Evolutionary conservation across 2,113 vertebrate species (phyloP), one percentile per base, ranked within the genome.

Genomic region (Siphamia tubifer): DNA sequence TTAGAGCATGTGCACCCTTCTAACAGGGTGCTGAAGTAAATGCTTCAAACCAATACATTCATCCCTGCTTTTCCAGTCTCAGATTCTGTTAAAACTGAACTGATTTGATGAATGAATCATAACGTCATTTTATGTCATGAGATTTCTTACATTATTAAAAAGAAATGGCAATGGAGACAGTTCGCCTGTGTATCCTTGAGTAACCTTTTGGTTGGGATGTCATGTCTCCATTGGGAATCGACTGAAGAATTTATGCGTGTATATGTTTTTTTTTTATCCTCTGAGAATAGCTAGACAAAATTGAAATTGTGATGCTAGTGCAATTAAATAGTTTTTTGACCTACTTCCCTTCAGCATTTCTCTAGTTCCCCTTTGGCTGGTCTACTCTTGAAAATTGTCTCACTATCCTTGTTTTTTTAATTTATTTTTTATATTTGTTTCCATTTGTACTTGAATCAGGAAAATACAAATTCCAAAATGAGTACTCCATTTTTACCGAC

Each of bases 351-450:
- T 28, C 20, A 4, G 9, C 49, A 13, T 45, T 35, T 5, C 6
- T 24, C 2, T 27, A 62, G 49, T 77, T 74, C 58, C 62, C 43
- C 54, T 74, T 64, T 55, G 12, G 42, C 65, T 82, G 40, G 45
- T 31, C 73, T 10, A 72, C 4, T 31, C 16, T 24, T 31, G 32
- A 12, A 42, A 3, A 43, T 13, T 36, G 13, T 11, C 15, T 2
- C 30, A 42, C 4, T 16, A n/a, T n/a, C n/a, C n/a, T n/a, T n/a
- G n/a, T n/a, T n/a, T n/a, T n/a, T n/a, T n/a, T n/a, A n/a, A n/a
- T n/a, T n/a, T n/a, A n/a, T n/a, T n/a, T n/a, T n/a, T n/a, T n/a
- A n/a, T n/a, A n/a, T n/a, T n/a, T n/a, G n/a, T n/a, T n/a, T n/a
- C n/a, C n/a, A n/a, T n/a, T n/a, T n/a, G n/a, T n/a, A n/a, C n/a